Base-by-base conservation (phyloP, 2,888 invertebrate species). In the Augochlorella aurata region DNA sequence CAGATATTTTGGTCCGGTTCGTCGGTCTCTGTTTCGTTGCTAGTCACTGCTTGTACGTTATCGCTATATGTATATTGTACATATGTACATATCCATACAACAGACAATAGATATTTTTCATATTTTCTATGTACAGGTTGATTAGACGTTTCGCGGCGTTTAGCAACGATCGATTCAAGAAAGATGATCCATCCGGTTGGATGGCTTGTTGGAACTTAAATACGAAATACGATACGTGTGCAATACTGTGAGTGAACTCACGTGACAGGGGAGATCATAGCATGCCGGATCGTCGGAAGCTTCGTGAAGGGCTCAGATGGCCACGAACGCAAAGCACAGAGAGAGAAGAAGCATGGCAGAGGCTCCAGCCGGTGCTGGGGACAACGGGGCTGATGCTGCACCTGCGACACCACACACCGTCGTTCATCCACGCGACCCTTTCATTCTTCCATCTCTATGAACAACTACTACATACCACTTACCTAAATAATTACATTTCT, bases 301-400 rank as follows among this genome's bases (percentile, higher is more conserved):
- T 92, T 91, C 91, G 87, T 89, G 90, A 90, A 91, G 92, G 93
- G 92, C 93, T 93, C 93, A 93, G 93, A 92, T 90, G 92, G 92
- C 92, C 93, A 92, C 93, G 93, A 93, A 93, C 93, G 93, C 92
- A 93, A 94, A 94, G 93, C 93, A 94, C 93, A 94, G 93, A 93
- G 93, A 93, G 91, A 94, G 94, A 93, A 93, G 93, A 93, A 94
- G 93, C 93, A 93, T 93, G 93, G 93, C 92, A 93, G 93, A 92
- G 91, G 92, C 90, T 93, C 93, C 93, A 91, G 92, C 88, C 91
- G 92, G 90, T 91, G 92, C 91, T 91, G 93, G 92, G 90, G 93
- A 91, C 92, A 91, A 90, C 89, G 91, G 90, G 90, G 92, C 93
- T 92, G 92, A 91, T 91, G 93, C 93, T 93, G 93, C 92, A 94